Percentiles rank a stretch among this genome's conserved stretches.
These are phyloP conservation scores for Anarrhichthys ocellatus DNA, from an alignment of 2,113 vertebrate genomes.

Conservation along the genomic window DNA sequence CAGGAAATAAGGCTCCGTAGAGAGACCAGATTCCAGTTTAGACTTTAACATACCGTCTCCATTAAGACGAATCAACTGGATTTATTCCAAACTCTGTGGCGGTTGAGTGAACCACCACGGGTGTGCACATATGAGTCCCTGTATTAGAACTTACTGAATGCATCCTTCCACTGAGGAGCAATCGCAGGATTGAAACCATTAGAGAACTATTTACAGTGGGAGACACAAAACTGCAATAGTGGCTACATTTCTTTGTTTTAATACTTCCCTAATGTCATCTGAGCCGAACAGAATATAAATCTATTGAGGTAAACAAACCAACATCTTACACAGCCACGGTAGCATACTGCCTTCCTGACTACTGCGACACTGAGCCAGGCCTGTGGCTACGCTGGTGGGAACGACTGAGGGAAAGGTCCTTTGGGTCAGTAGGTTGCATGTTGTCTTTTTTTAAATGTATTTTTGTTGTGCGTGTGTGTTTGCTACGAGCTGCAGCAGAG, in stretches of 20 bases:
- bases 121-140: constrained; percentile 6
- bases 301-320: constrained; percentile 75
- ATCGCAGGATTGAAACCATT: neutral
- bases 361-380: constrained; percentile 36
- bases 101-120: constrained; percentile 10
- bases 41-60: constrained; percentile 19
- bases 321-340: constrained; percentile 49
- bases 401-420: constrained; percentile 59
- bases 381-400: constrained; percentile 54
- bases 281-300: constrained; percentile 69
- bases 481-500: constrained; percentile 67
- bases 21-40: constrained; percentile 49
- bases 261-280: constrained; percentile 52
- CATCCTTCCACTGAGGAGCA: neutral
- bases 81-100: neutral
- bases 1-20: constrained; percentile 14
- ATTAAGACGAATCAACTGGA: constrained; percentile 26
- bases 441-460: neutral
- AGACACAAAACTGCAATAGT: constrained; percentile 31
- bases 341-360: constrained; percentile 15
- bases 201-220: constrained; percentile 60
- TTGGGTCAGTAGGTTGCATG: constrained; percentile 77
- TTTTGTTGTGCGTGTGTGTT: neutral
- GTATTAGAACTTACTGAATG: neutral
- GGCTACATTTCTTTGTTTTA: constrained; percentile 54